phyloP scores from a whole-genome alignment of 2,888 invertebrate species.

The Epicampocera succincta region DNA sequence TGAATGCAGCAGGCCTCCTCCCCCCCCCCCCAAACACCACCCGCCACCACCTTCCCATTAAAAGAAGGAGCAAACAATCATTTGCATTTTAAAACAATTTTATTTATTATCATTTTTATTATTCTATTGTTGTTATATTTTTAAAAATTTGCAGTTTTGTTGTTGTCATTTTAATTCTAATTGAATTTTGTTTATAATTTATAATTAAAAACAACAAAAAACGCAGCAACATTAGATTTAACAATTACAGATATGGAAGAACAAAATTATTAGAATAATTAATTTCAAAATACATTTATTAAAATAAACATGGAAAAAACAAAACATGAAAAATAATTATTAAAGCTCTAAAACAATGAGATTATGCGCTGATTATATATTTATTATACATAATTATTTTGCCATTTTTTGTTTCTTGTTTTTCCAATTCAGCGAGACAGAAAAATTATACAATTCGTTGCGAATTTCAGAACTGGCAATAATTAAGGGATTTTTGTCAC shows the following conservation, averaged over 20 bases:
- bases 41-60: too few relatives aligned
- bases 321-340: slow-evolving; percentile 55
- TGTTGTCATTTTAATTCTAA: slow-evolving; percentile 69
- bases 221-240: slow-evolving; percentile 24
- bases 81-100: slow-evolving; percentile 65
- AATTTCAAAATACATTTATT: slow-evolving; percentile 65
- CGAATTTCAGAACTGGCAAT: slow-evolving; percentile 33
- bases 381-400: slow-evolving; percentile 7
- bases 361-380: slow-evolving; percentile 65
- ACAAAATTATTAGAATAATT: slow-evolving; percentile 69
- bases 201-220: slow-evolving; percentile 59
- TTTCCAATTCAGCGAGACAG: slow-evolving; percentile 31
- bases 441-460: slow-evolving; percentile 27
- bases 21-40: not conserved
- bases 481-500: slow-evolving; percentile 60
- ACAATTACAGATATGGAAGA: slow-evolving; percentile 46
- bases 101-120: slow-evolving; percentile 64
- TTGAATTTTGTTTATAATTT: slow-evolving; percentile 69
- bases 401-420: slow-evolving; percentile 14
- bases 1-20: not conserved
- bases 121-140: slow-evolving; percentile 49
- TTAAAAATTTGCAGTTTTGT: slow-evolving; percentile 33
- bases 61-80: slow-evolving; percentile 48
- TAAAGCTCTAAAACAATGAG: slow-evolving; percentile 67
- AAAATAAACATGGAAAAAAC: slow-evolving; percentile 40